Conservation (phyloP, 2,113 vertebrate genomes). For the Amia ocellicauda region DNA sequence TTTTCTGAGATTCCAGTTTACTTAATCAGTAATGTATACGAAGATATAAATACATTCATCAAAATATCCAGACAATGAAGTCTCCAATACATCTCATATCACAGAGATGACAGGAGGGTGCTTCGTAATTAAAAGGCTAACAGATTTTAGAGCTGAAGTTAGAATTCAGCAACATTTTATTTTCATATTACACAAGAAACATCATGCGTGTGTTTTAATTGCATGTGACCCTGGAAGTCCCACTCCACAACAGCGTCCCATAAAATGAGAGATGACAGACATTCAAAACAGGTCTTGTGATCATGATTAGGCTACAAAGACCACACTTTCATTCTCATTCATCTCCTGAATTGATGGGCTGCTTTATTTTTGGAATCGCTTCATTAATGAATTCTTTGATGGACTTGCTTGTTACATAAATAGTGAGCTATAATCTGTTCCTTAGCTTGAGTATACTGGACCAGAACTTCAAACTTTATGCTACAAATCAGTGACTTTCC, state of each 20-base stretch:
- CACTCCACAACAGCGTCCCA: constrained; percentile 79
- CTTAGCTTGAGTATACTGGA: constrained; percentile 31
- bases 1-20: not conserved
- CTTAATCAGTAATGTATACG: not conserved
- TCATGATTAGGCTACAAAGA: constrained; percentile 89
- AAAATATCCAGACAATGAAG: not conserved
- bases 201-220: constrained; percentile 86
- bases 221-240: constrained; percentile 80
- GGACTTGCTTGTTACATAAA: constrained; percentile 89
- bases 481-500: no score
- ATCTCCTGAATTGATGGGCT: constrained; percentile 82
- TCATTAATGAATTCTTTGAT: constrained; percentile 92
- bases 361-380: constrained; percentile 87
- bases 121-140: constrained; percentile 85
- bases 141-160: constrained; percentile 80
- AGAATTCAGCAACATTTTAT: constrained; percentile 82
- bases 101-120: constrained; percentile 81
- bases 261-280: constrained; percentile 86
- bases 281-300: constrained; percentile 81
- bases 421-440: constrained; percentile 35
- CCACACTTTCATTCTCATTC: constrained; percentile 75
- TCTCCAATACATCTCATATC: constrained; percentile 63
- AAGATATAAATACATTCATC: no score
- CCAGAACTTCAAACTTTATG: constrained; percentile 41
- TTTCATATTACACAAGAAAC: constrained; percentile 83